A percentile compares a stretch with the other conserved stretches of the same genome.
Evolutionary conservation across 2,113 vertebrate species (phyloP).

Genomic region (Ranitomeya imitator): DNA sequence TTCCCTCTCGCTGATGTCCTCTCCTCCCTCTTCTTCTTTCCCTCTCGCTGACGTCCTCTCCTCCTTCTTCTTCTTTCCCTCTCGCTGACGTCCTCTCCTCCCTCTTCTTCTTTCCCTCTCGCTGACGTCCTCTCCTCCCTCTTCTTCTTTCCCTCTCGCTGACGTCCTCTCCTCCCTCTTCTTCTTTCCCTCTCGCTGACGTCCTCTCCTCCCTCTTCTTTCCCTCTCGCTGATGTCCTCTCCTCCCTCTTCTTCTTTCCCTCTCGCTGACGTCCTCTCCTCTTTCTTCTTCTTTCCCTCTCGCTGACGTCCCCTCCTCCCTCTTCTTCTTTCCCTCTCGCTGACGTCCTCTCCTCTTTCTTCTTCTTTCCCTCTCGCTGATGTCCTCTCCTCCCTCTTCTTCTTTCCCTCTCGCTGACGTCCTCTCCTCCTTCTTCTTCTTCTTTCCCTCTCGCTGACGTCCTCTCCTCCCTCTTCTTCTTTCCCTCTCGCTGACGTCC

Average conservation of each 20-base stretch:
- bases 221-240: not conserved
- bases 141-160: not conserved
- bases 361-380: not conserved
- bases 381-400: not conserved
- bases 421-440: not conserved
- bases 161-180: not conserved
- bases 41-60: not conserved
- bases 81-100: not conserved
- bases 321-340: not conserved
- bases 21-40: not conserved
- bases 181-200: too few species aligned
- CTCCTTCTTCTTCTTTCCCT: not conserved
- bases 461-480: too few species aligned
- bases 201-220: not conserved
- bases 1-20: not conserved
- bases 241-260: not conserved
- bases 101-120: not conserved
- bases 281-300: not conserved
- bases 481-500: too few species aligned
- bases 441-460: too few species aligned
- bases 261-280: not conserved
- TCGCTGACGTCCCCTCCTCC: not conserved
- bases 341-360: not conserved
- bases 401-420: not conserved
- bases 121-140: not conserved